Evolutionary conservation across 1,140 invertebrate genomes (phyloP).

Genomic region (Luehdorfia chinensis): DNA sequence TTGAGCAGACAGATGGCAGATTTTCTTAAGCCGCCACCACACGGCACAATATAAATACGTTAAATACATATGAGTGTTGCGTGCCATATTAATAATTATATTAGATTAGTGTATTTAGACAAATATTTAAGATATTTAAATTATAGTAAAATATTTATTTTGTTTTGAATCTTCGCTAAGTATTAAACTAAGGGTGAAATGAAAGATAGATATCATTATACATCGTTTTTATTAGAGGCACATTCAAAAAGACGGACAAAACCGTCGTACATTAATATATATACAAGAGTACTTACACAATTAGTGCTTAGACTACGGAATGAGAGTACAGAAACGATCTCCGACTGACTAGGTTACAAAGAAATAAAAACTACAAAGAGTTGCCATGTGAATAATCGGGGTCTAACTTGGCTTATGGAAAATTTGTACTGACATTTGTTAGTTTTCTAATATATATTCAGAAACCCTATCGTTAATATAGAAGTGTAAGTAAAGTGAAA

Average conservation of each 20-base stretch:
- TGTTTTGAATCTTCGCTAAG: too few species aligned
- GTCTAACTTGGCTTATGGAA: conserved; percentile 17
- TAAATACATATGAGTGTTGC: too few species aligned
- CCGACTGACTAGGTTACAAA: conserved; percentile 61
- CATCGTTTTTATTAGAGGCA: conserved; percentile 66
- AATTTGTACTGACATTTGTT: conserved; percentile 16
- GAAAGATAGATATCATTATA: conserved; percentile 39
- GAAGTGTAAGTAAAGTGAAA: neutral
- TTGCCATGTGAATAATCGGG: conserved; percentile 23
- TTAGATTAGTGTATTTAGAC: too few species aligned
- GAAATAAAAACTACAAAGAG: conserved; percentile 37
- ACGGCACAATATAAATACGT: too few species aligned
- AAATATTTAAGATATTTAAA: too few species aligned
- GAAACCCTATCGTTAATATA: too few species aligned
- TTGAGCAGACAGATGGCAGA: too few species aligned
- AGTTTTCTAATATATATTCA: conserved; percentile 1
- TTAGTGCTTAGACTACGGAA: conserved; percentile 45
- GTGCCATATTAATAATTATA: too few species aligned
- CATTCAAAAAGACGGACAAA: conserved; percentile 53
- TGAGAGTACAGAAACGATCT: conserved; percentile 37
- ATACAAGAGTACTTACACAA: conserved; percentile 40
- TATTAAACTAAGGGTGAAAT: conserved; percentile 32
- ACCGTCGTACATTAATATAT: conserved; percentile 43
- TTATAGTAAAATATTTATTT: too few species aligned
- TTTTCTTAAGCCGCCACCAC: too few species aligned